Base-by-base conservation (phyloP, 2,113 vertebrate genomes). In the Felis chaus region DNA sequence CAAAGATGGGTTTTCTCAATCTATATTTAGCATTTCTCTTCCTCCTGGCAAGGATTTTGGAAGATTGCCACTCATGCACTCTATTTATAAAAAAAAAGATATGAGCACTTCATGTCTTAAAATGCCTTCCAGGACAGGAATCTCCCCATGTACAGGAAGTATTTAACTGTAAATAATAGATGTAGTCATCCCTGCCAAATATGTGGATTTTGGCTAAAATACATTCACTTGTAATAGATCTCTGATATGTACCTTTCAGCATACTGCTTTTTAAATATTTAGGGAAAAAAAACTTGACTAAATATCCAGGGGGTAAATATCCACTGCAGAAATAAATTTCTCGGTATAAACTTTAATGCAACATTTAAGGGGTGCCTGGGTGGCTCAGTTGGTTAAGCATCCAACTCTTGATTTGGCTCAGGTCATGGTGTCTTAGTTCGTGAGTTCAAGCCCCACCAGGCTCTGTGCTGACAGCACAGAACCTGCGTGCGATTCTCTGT, bases 111-210 rank as follows among this genome's bases (percentile, higher is more conserved):
- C 33, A 66, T 97, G 76, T 92, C 97, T 90, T 69, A 61, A 96
- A 95, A 83, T 88, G 29, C 45, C 92, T 96, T 55, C 45, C 23
- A 66, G 83, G 57, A 79, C 13, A 95, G 83, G 55, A 89, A 78
- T 82, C 50, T 85, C 31, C 92, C 65, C 89, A 96, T 80, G 97
- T 90, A 85, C 65, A 97, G 92, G 92, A 97, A 97, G 10, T 63
- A 79, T 95, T 93, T 94, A 91, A 71, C 39, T 93, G 18, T 96
- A 90, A 96, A 97, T 92, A 96, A 80, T 87, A 94, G 79, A 85
- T 45, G 18, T 63, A 97, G 92, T 96, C 83, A 91, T 92, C 29
- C 33, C 31, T 71, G 90, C 85, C 90, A 97, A 97, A 50, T 45
- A 33, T 81, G 95, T 93, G 92, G 86, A 74, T 92, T 98, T 96